A percentile compares a stretch with the other conserved stretches of the same genome.
These are phyloP conservation scores for Drosophila paucipuncta DNA, from an alignment of 2,888 invertebrate species.

Conservation along the genomic window DNA sequence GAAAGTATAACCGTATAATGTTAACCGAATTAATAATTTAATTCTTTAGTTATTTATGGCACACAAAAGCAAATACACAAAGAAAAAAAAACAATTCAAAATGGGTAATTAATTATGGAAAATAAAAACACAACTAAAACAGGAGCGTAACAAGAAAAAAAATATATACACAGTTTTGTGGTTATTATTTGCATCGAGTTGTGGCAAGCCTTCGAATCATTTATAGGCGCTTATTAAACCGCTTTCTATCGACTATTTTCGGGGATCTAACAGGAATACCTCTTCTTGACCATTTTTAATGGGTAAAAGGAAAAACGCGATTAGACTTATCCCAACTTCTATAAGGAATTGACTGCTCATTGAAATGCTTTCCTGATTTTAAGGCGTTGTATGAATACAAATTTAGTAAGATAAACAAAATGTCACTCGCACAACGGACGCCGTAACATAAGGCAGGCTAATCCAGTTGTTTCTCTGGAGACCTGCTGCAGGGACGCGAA, in stretches of 20 bases:
- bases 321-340: background rate
- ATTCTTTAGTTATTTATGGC: conserved; percentile 34
- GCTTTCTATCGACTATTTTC: background rate
- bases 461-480: conserved; percentile 41
- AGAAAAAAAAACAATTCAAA: conserved; percentile 52
- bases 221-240: background rate
- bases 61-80: conserved; percentile 28
- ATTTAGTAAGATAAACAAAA: conserved; percentile 56
- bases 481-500: conserved; percentile 11
- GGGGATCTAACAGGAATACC: background rate
- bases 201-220: background rate
- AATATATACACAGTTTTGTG: too few species aligned
- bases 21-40: conserved; percentile 47
- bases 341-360: background rate
- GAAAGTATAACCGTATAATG: conserved; percentile 20
- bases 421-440: conserved; percentile 12
- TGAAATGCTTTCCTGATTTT: conserved; percentile 33
- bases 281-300: background rate
- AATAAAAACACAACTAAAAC: conserved; percentile 44
- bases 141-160: too few species aligned
- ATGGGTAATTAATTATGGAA: conserved; percentile 59
- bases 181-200: background rate
- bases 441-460: conserved; percentile 23
- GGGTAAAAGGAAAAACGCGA: background rate
- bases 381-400: conserved; percentile 48